phyloP scores from a whole-genome alignment of 35 echinoderm and acorn worm genomes.

The Acanthaster planci region DNA sequence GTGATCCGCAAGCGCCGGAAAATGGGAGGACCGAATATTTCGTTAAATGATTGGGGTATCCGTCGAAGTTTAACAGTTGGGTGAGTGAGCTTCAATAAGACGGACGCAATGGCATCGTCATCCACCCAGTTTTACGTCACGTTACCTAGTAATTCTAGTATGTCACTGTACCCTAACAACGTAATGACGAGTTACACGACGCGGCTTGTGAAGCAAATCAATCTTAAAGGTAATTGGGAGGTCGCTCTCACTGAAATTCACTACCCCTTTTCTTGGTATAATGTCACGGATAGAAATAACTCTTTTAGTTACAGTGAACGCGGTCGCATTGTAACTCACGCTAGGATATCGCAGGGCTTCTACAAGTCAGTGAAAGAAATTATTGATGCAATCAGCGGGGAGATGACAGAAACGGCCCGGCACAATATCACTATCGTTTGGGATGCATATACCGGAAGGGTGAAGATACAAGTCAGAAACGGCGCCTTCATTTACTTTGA shows the following conservation, averaged over 20 bases:
- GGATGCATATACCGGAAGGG: not conserved
- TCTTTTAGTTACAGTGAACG: constrained; percentile 25
- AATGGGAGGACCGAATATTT: constrained; percentile 60
- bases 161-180: constrained; percentile 43
- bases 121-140: constrained; percentile 53
- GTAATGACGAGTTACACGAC: constrained; percentile 21
- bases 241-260: constrained; percentile 61
- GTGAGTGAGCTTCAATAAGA: constrained; percentile 10
- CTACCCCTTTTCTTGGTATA: constrained; percentile 54
- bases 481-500: not conserved
- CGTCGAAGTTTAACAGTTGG: constrained; percentile 55
- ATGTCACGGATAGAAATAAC: constrained; percentile 39
- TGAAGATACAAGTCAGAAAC: constrained; percentile 2
- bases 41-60: constrained; percentile 53
- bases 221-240: constrained; percentile 54
- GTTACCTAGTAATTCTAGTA: constrained; percentile 49
- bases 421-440: too few relatives aligned
- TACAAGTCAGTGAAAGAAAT: constrained; percentile 41
- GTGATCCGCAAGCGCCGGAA: constrained; percentile 26
- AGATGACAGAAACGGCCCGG: too few relatives aligned
- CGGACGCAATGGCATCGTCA: not conserved
- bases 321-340: not conserved
- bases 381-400: constrained; percentile 16
- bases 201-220: constrained; percentile 16
- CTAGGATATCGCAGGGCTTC: constrained; percentile 39